Base-by-base conservation (phyloP, 2,888 invertebrate genomes). In the Orthosia incerta region DNA sequence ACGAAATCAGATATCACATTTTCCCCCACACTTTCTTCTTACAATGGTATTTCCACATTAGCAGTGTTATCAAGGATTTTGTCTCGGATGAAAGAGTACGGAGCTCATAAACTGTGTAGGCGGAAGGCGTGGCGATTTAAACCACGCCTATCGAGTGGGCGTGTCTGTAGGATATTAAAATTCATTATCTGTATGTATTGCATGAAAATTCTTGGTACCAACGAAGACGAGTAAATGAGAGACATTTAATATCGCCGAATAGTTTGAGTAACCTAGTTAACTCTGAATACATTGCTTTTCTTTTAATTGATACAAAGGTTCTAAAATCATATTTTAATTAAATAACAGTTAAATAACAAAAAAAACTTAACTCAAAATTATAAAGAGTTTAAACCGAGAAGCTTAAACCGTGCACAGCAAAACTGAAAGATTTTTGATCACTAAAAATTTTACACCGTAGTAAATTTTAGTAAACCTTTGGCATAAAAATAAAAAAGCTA, bases 81-180 rank as follows among this genome's bases (percentile, higher is more conserved):
- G 93, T 94, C 93, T 90, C 82, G 79, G 75, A 75, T 90, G 90
- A 89, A 91, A 90, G 89, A 93, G 91, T 89, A 89, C 76, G 87
- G 87, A 84, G 87, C 83, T 89, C 88, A 88, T 90, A 86, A 88
- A 91, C 90, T 86, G 85, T 82, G 91, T 91, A 93, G 93, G 94
- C 91, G 91, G 91, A 94, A 82, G 96, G 96, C 96, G 96, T 96
- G 93, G 82, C 67, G 63, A 20, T 71, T 66, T 67, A 57, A 69
- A 89, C 89, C 95, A 96, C 96, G 96, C 96, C 96, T 88, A 80
- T 7, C 55, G 31, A 50, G 57, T 90, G 84, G 96, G 96, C 95
- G 96, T 96, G 94, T 84, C 84, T 61, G 56, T 26, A 74, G 79
- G 74, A 80, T 79, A 86, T 89, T 89, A 86, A 89, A 89, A 89